A percentile compares a stretch with the other conserved stretches of the same genome.
These are phyloP conservation scores for Aleiodes alternator DNA, from an alignment of 2,888 invertebrate species.

Conservation along the genomic window DNA sequence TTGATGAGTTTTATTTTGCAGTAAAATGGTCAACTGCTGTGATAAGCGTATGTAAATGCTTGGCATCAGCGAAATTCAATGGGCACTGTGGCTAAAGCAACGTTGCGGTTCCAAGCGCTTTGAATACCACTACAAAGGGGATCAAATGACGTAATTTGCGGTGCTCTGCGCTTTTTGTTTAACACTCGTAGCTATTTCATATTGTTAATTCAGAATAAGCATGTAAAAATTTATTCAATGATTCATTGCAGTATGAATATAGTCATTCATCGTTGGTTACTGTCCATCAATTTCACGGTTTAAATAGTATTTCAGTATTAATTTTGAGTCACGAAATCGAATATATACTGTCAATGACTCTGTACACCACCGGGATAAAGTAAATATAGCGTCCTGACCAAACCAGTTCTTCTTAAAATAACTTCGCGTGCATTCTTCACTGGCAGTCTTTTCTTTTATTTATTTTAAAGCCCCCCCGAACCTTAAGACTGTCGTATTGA, in stretches of 20 bases:
- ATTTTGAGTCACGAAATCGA: constrained; percentile 10
- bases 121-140: constrained; percentile 24
- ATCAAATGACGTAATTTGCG: constrained; percentile 34
- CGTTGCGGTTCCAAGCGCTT: constrained; percentile 7
- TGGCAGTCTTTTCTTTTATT: constrained; percentile 9
- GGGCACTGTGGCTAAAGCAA: constrained; percentile 15
- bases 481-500: constrained; percentile 1
- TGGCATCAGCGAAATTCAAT: constrained; percentile 28
- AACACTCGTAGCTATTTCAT: neutral
- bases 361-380: constrained; percentile 65
- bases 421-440: constrained; percentile 65
- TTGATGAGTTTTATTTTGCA: neutral
- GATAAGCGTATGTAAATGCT: neutral
- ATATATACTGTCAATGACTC: constrained; percentile 67
- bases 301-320: neutral
- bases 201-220: neutral
- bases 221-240: neutral
- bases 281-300: neutral
- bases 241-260: no score
- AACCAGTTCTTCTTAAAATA: constrained; percentile 74
- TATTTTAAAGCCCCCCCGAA: neutral
- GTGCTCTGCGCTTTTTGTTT: constrained; percentile 21
- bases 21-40: neutral
- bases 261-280: no score
- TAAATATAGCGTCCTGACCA: constrained; percentile 71